Conservation (phyloP, 1,140 invertebrate genomes). For the Drosophila ogumai region DNA sequence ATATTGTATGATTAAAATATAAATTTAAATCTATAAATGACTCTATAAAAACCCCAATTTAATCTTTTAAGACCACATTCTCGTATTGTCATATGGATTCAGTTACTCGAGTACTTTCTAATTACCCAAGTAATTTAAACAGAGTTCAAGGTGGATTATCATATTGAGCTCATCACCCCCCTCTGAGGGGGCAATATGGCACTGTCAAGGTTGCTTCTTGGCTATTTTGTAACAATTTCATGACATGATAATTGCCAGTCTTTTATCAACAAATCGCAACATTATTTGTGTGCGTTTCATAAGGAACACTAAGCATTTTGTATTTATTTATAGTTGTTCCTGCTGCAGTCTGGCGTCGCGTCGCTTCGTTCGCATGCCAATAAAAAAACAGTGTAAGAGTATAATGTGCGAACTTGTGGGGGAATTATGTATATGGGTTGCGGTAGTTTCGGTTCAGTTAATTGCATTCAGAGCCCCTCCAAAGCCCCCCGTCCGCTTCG, state of each 20-base stretch:
- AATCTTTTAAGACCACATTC: not conserved
- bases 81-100: not conserved
- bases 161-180: not conserved
- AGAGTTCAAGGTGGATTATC: not conserved
- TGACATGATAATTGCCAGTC: slow-evolving; percentile 9
- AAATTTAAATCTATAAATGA: too few relatives aligned
- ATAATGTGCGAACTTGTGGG: not conserved
- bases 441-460: slow-evolving; percentile 29
- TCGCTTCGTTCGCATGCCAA: not conserved
- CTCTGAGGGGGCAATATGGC: too few relatives aligned
- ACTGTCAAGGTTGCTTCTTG: slow-evolving; percentile 5
- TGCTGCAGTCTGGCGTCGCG: not conserved
- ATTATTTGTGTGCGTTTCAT: slow-evolving; percentile 14
- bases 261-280: slow-evolving; percentile 10
- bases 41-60: not conserved
- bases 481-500: not conserved
- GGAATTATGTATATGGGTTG: slow-evolving; percentile 21
- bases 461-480: slow-evolving; percentile 16
- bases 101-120: not conserved
- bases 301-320: not conserved
- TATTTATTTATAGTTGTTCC: slow-evolving; percentile 10
- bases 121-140: not conserved
- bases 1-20: too few relatives aligned
- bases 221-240: slow-evolving; percentile 15
- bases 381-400: slow-evolving; percentile 10